Evolutionary conservation across 1,140 invertebrate genomes (phyloP).

Genomic region (Phortica variegata): DNA sequence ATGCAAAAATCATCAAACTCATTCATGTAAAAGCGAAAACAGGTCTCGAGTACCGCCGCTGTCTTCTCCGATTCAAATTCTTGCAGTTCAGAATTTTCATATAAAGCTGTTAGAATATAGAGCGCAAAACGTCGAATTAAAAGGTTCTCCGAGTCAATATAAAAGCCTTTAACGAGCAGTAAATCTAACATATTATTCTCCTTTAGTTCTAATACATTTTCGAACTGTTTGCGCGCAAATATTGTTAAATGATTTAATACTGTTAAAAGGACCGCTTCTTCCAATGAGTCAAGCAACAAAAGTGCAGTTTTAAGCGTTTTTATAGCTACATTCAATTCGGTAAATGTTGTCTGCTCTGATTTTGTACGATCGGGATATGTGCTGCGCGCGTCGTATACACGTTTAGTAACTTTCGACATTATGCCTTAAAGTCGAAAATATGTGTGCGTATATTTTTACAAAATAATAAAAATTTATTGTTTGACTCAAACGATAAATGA

Average conservation of each 20-base stretch:
- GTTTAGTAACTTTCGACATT: conserved; percentile 34
- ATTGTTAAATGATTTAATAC: conserved; percentile 41
- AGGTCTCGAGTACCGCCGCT: conserved; percentile 17
- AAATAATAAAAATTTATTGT: no score
- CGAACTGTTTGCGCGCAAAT: conserved; percentile 31
- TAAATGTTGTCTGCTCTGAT: conserved; percentile 27
- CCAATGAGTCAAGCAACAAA: conserved; percentile 33
- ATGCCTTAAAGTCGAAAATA: neutral
- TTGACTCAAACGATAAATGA: no score
- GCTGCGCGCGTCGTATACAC: conserved; percentile 31
- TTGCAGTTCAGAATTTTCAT: conserved; percentile 33
- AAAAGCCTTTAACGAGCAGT: conserved; percentile 32
- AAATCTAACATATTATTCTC: conserved; percentile 26
- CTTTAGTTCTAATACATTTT: conserved; percentile 32
- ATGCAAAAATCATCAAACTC: conserved; percentile 43
- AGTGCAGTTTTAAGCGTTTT: conserved; percentile 31
- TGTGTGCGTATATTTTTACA: no score
- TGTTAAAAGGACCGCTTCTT: conserved; percentile 31
- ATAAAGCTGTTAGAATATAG: conserved; percentile 29
- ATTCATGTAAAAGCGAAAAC: conserved; percentile 22
- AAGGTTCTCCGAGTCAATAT: conserved; percentile 23
- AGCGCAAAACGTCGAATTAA: conserved; percentile 37
- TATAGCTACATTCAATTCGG: conserved; percentile 28
- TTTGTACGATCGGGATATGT: conserved; percentile 37
- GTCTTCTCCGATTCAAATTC: conserved; percentile 30